Percentiles rank a stretch among this genome's conserved stretches.
phyloP scores from a whole-genome alignment of 2,888 invertebrate species.

The Habrosyne pyritoides region DNA sequence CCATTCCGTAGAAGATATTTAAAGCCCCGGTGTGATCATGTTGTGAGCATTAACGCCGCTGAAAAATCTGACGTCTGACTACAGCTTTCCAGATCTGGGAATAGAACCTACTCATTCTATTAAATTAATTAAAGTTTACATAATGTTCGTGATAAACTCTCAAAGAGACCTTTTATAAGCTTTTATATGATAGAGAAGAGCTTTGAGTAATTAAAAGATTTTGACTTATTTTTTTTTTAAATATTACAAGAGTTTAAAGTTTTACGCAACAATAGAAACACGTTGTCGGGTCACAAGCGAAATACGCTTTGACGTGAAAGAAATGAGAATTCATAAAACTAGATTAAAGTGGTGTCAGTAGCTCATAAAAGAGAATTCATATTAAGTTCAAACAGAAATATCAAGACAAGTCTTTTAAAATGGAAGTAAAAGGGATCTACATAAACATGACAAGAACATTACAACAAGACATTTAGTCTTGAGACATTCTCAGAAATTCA shows the following conservation, averaged over 20 bases:
- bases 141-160: not conserved
- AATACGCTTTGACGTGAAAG: constrained; percentile 14
- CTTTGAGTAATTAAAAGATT: constrained; percentile 1
- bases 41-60: too few species aligned
- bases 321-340: constrained; percentile 24
- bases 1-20: too few species aligned
- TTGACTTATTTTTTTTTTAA: too few species aligned
- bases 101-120: not conserved
- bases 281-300: constrained; percentile 7
- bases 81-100: not conserved
- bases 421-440: too few species aligned
- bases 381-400: not conserved
- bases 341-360: constrained; percentile 22
- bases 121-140: not conserved
- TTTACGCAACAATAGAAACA: constrained; percentile 2
- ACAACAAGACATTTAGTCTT: too few species aligned
- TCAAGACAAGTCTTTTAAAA: not conserved
- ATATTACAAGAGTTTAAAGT: not conserved
- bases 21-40: too few species aligned
- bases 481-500: too few species aligned
- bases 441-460: too few species aligned
- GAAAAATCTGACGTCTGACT: too few species aligned
- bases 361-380: constrained; percentile 14
- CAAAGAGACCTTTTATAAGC: not conserved
- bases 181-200: constrained; percentile 1